Base-by-base conservation (phyloP, 2,113 vertebrate genomes). In the Scomber scombrus region DNA sequence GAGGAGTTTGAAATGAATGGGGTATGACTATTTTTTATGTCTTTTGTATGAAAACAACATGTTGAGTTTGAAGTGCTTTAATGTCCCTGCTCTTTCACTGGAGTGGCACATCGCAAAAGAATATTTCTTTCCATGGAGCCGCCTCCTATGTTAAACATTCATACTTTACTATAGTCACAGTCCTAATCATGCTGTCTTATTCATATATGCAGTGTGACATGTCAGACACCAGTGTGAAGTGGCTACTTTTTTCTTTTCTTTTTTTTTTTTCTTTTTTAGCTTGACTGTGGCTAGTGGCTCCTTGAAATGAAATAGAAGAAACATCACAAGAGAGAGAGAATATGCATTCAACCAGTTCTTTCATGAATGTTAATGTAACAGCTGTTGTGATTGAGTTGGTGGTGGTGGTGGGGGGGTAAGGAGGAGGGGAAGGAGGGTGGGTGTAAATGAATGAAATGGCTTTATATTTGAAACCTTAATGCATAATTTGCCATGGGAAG, bases 351-450 rank as follows among this genome's bases (percentile, higher is more conserved):
- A 16, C 11, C 26, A 47, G 2, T 60, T 65, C 43, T 62, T 86
- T 64, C 64, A 71, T 75, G 49, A 79, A 78, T 82, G 80, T 52
- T 76, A 85, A 85, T 77, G 58, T 23, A 57, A 77, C 54, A 80
- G 64, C 81, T 80, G 68, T 47, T 50, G 31, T 56, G 61, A 69
- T 34, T 18, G 47, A 19, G 57, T 34, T 67, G n/a, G 47, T 5
- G 11, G 23, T 16, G 23, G 23, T 26, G 3, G 23, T 26, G 23
- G 34, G 34, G 7, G 7, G 6, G 3, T 2, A 26, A 26, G 3
- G 23, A 26, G 2, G 23, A 26, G 23, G 23, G 23, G 23, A 26
- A 26, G 23, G 23, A 43, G 19, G n/a, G 40, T 1, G n/a, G 6
- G 5, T 47, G 19, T 65, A 55, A 81, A 73, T 81, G 86, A 65